Percentiles rank a stretch among this genome's conserved stretches.
These are phyloP conservation scores for Aleiodes testaceus DNA, from an alignment of 2,888 invertebrate species.

Conservation along the genomic window DNA sequence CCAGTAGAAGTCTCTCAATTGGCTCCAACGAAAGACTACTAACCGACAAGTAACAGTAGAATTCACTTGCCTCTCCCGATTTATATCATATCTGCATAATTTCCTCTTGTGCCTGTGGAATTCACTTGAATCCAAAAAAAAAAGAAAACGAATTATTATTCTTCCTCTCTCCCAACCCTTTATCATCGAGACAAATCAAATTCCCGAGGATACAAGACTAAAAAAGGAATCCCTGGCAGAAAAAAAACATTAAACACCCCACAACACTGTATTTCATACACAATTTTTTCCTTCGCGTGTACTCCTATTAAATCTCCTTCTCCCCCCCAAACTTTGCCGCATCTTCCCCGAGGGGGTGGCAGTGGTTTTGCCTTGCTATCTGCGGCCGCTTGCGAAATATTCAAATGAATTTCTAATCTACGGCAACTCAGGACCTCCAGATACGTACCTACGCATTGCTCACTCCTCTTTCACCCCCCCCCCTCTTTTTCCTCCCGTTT, in stretches of 20 bases:
- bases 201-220: no score
- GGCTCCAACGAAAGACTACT: conserved; percentile 9
- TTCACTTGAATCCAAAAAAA: not conserved
- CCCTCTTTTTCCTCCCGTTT: not conserved
- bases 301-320: conserved; percentile 39
- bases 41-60: conserved; percentile 8
- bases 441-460: conserved; percentile 42
- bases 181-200: no score
- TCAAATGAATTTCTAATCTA: conserved; percentile 75
- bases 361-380: conserved; percentile 52
- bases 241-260: no score
- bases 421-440: conserved; percentile 60
- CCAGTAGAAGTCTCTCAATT: conserved; percentile 40
- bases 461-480: conserved; percentile 12
- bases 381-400: conserved; percentile 71
- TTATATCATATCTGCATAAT: conserved; percentile 71
- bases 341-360: conserved; percentile 52
- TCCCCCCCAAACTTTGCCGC: conserved; percentile 51
- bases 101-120: conserved; percentile 60
- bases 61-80: conserved; percentile 52
- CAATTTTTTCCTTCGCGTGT: conserved; percentile 17
- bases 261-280: conserved; percentile 15
- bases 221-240: no score
- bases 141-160: not conserved
- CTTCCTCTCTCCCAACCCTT: not conserved